A percentile compares a stretch with the other conserved stretches of the same genome.
Conservation (phyloP, 2,797 vertebrate species). For the Prunella strophiata region DNA sequence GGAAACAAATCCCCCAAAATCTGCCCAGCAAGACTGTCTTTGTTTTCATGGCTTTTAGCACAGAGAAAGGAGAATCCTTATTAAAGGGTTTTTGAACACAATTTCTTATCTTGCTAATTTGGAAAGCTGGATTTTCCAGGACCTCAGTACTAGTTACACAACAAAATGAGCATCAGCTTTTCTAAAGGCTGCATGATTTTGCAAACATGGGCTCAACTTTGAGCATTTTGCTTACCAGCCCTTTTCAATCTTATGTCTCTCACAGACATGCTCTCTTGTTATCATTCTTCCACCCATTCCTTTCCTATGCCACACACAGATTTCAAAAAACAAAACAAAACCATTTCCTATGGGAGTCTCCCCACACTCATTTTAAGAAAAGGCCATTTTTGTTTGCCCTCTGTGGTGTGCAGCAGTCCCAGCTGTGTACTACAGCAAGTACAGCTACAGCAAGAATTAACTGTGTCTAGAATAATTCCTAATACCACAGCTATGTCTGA, state of each 20-base stretch:
- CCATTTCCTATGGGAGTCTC: slow-evolving; percentile 38
- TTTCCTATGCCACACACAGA: slow-evolving; percentile 45
- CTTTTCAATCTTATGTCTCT: slow-evolving; percentile 59
- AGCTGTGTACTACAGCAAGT: slow-evolving; percentile 49
- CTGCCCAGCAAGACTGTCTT: background rate
- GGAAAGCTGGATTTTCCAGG: slow-evolving; percentile 5
- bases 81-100: background rate
- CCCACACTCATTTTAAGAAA: slow-evolving; percentile 28
- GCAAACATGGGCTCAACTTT: background rate
- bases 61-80: background rate
- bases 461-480: background rate
- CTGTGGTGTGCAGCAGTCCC: slow-evolving; percentile 43
- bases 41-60: background rate
- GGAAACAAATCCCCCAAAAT: background rate
- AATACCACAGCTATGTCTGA: slow-evolving; percentile 44
- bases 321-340: slow-evolving; percentile 25
- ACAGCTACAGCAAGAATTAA: background rate
- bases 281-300: slow-evolving; percentile 49
- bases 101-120: background rate
- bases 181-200: background rate
- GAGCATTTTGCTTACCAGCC: slow-evolving; percentile 41
- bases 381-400: slow-evolving; percentile 18
- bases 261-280: slow-evolving; percentile 60
- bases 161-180: background rate
- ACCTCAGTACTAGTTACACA: background rate